Evolutionary conservation across 1,140 invertebrate genomes (phyloP), one percentile per base, ranked within the genome.

Genomic region (Trachelipus rathkii): DNA sequence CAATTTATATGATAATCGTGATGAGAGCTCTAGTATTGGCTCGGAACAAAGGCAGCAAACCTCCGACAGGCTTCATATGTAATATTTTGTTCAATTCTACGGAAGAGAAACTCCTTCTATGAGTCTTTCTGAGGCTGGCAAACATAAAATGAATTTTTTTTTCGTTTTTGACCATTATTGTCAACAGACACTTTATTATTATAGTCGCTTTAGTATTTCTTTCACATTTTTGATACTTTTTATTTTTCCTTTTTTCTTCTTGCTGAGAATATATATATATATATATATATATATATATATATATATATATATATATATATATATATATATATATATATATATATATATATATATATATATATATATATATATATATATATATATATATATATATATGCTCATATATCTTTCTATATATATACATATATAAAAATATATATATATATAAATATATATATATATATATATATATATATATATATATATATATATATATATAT

Each of bases 351-450:
- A 71, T 71, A 71, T 24, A 71, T 71, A 71, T 71, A 71, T 71
- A 71, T 71, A 71, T 24, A 71, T 24, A 71, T 24, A 71, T 71
- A 15, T 33, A 33, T 33, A 33, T 33, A 13, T 33, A 33, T 67
- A 71, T 71, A 71, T 71, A 71, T 71, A 60, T 53, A 73, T 73
- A 73, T 46, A 73, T 73, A 73, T 46, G n/a, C n/a, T 45, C 46
- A 46, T 73, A 45, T 15, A 44, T n/a, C n/a, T n/a, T n/a, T n/a
- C n/a, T 45, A 23, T 73, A 44, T 10, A 13, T 21, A 73, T n/a
- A 3, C 0, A 9, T 73, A 13, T 73, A 21, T 19, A 2, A 2
- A 21, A 11, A 24, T 67, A 24, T 67, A 24, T 67, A 15, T 67
- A 24, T 67, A 24, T 67, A 24, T 67, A 24, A 11, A 24, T 67